Percentiles rank a stretch among this genome's conserved stretches.
phyloP scores from a whole-genome alignment of 2,113 vertebrate genomes.

The Clarias magur region DNA sequence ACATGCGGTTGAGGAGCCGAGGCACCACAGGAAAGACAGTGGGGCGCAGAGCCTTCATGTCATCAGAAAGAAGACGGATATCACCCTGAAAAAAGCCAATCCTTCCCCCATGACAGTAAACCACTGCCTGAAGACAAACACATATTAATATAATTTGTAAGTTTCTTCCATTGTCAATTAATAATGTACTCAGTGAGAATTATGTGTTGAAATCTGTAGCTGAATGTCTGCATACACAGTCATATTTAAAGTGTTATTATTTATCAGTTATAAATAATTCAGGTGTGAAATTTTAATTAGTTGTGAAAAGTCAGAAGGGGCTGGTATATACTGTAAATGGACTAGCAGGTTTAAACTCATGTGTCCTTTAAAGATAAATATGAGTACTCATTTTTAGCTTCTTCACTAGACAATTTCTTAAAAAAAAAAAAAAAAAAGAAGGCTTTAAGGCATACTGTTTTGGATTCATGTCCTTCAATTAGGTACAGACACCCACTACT shows the following conservation, averaged over 20 bases:
- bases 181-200: background rate
- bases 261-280: background rate
- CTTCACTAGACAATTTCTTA: no score
- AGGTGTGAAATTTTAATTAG: background rate
- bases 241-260: background rate
- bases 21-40: conserved; percentile 97
- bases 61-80: conserved; percentile 90
- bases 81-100: conserved; percentile 98
- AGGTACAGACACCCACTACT: no score
- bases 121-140: conserved; percentile 79
- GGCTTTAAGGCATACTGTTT: no score
- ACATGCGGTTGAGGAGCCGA: conserved; percentile 95
- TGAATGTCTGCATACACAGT: background rate
- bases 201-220: background rate
- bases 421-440: no score
- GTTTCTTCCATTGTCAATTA: background rate
- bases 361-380: background rate
- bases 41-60: conserved; percentile 91
- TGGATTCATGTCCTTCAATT: no score
- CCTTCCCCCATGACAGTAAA: conserved; percentile 92
- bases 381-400: no score
- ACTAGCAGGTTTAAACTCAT: background rate
- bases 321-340: background rate
- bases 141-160: background rate
- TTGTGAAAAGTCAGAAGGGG: background rate